Evolutionary conservation across 2,797 vertebrate species (phyloP), one percentile per base, ranked within the genome.

Genomic region (Denticeps clupeoides): DNA sequence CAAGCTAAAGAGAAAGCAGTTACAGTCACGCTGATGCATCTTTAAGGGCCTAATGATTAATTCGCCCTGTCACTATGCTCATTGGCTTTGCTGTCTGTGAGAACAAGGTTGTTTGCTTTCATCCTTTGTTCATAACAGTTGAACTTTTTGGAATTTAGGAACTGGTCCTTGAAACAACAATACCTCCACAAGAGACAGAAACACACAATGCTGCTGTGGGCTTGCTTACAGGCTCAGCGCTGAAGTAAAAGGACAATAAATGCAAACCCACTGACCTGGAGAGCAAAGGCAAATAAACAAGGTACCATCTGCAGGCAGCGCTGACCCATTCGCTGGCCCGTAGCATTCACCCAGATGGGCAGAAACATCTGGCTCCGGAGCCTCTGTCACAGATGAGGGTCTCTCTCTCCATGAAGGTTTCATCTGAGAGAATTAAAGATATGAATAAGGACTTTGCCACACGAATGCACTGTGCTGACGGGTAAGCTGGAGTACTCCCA

Each of bases 321-420:
- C 56, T 56, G 62, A 46, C 50, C 32, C 9, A 45, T 55, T 60
- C 38, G 47, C 56, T 56, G 62, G 46, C 50, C 32, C 9, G 45
- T 55, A 60, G 38, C 47, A 33, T 57, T 65, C 47, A 29, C 48
- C 49, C 65, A 74, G 63, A 60, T 69, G 59, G 58, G 49, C 43
- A 10, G 27, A 40, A 55, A 65, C 63, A 70, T 60, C 54, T 73
- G 65, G 55, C 45, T 19, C 18, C 19, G n/a, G 9, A 51, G 10
- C 4, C 51, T 37, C 43, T 29, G 16, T 33, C 28, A 47, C 32
- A 22, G 49, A 53, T 33, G 15, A 47, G 38, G 33, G n/a, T n/a
- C 35, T 31, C 38, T 38, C 25, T 28, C 2, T 13, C 44, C 35
- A 35, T 41, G 28, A 53, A 49, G 45, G 46, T 49, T 49, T 46